phyloP scores from a whole-genome alignment of 2,797 vertebrate species.

The Petrocephalus sullivani region DNA sequence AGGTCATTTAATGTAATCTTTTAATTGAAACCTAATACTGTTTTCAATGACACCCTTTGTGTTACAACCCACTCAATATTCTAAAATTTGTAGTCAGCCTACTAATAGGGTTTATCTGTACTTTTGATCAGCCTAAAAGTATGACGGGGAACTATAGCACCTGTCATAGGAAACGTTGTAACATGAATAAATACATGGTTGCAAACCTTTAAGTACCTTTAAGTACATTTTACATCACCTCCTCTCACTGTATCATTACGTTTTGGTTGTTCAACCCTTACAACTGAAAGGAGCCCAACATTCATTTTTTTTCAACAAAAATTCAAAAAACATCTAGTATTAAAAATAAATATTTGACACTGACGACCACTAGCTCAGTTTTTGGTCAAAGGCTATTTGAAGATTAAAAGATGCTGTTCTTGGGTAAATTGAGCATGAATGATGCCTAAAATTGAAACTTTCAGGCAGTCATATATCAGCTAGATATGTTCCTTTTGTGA shows the following conservation, averaged over 20 bases:
- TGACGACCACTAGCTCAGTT: conserved; percentile 40
- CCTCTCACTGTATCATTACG: not conserved
- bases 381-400: conserved; percentile 63
- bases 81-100: not conserved
- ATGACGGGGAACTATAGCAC: not conserved
- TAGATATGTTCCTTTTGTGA: not conserved
- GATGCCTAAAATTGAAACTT: conserved; percentile 11
- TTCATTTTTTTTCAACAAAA: conserved; percentile 27
- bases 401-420: conserved; percentile 30
- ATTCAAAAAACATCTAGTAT: conserved; percentile 16
- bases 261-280: conserved; percentile 12
- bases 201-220: not conserved
- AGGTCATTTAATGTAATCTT: not conserved
- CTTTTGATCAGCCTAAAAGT: not conserved
- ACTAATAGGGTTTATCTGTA: conserved; percentile 7
- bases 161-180: not conserved
- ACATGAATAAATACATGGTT: not conserved
- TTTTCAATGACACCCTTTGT: not conserved
- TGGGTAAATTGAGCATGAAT: conserved; percentile 5
- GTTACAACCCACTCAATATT: not conserved
- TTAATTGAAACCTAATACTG: conserved; percentile 1
- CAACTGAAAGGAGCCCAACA: conserved; percentile 11
- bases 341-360: conserved; percentile 34
- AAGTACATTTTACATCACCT: not conserved
- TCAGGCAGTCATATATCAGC: not conserved